These are phyloP conservation scores for Sinelater perroti DNA, from an alignment of 2,888 invertebrate genomes.

Conservation along the genomic window DNA sequence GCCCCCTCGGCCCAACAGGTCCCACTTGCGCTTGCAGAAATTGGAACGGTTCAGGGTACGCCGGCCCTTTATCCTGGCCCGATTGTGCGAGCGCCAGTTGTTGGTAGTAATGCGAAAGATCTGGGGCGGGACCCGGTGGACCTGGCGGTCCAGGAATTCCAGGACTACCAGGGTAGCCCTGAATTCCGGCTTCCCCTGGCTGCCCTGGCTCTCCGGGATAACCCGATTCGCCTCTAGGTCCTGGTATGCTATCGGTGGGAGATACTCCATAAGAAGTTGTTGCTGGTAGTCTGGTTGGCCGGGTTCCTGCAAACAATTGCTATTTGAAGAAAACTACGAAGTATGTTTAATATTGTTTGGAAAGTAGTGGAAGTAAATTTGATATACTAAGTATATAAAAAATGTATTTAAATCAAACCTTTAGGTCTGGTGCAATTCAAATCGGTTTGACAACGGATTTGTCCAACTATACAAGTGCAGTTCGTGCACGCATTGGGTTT, in stretches of 20 bases:
- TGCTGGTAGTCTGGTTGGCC: constrained; percentile 41
- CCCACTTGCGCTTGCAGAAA: constrained; percentile 84
- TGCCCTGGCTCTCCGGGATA: constrained; percentile 66
- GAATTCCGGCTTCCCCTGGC: constrained; percentile 68
- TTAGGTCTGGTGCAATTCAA: constrained; percentile 61
- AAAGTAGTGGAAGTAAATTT: no score
- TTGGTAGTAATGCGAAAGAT: constrained; percentile 78
- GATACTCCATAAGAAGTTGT: constrained; percentile 41
- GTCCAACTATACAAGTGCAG: constrained; percentile 75
- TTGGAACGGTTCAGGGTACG: constrained; percentile 71
- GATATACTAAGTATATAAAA: no score
- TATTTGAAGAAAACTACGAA: constrained; percentile 4
- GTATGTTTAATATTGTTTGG: no score
- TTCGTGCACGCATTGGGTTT: constrained; percentile 74
- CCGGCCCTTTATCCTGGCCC: constrained; percentile 77
- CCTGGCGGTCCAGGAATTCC: constrained; percentile 73
- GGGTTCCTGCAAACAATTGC: constrained; percentile 19
- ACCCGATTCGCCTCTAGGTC: constrained; percentile 65
- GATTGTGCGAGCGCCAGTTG: constrained; percentile 76
- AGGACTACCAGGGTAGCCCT: constrained; percentile 69
- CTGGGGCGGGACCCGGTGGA: constrained; percentile 74
- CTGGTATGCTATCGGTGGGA: constrained; percentile 48
- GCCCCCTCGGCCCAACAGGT: constrained; percentile 81
- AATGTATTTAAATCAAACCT: constrained; percentile 34
- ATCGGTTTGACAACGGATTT: constrained; percentile 65